Evolutionary conservation across 1,140 invertebrate genomes (phyloP), one percentile per base, ranked within the genome.

Genomic region (Cephus cinctus): DNA sequence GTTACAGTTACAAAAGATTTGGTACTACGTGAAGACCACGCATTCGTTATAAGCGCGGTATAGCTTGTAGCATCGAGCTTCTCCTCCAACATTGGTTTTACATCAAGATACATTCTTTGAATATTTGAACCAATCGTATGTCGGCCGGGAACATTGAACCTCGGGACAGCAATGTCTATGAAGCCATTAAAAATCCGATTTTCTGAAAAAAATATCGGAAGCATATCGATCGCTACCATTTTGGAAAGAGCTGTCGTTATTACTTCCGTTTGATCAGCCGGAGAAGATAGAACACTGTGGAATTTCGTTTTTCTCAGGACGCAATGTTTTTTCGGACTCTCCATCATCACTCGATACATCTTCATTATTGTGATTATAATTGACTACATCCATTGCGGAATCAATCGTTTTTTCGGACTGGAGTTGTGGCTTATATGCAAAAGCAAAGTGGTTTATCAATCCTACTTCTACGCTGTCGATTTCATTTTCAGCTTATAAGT

Each of bases 1-100:
- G 46, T 47, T 16, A 47, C 34, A 2, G 46, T 47, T 38, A 47
- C 22, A 41, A 47, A 47, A 14, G 46, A 47, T 31, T 23, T 20
- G 4, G 46, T 32, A 22, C 12, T 38, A 19, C 32, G 35, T 9
- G 36, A 36, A 21, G 46, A 38, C 36, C 46, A 47, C 19, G 36
- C 36, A 23, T 47, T 36, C 8, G 36, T 30, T 9, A 36, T 47
- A 30, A 47, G 12, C 14, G 46, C 42, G 4, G 31, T 27, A n/a
- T 43, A 27, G 11, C n/a, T 14, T 11, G 18, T 16, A 43, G 5
- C 5, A 21, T 11, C 31, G 22, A 5, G 12, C n/a, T 6, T 30
- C 21, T 11, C 4, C 12, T 5, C 6, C 4, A 0, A 43, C 21
- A 4, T 16, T 4, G 5, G 4, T 30, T 43, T 20, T 30, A 4